Percentiles rank a stretch among this genome's conserved stretches.
phyloP scores from a whole-genome alignment of 2,113 vertebrate species.

The Butorides virescens region DNA sequence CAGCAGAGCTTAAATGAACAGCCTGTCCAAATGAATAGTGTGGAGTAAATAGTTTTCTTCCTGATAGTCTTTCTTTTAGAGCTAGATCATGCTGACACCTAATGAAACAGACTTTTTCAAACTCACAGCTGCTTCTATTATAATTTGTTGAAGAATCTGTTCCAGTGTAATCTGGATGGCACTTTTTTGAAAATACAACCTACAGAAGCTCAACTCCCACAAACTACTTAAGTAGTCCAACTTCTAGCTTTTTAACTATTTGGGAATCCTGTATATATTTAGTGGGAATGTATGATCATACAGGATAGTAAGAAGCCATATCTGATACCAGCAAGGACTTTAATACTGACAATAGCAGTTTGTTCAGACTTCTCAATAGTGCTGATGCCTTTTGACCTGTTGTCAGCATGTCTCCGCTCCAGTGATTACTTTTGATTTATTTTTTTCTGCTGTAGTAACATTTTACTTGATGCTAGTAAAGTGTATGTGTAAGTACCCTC shows the following conservation, averaged over 20 bases:
- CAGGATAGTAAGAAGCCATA: background rate
- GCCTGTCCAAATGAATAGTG: background rate
- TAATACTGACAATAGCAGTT: background rate
- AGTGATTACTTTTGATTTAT: background rate
- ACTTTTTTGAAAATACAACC: background rate
- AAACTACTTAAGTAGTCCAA: no score
- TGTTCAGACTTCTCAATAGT: background rate
- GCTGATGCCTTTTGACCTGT: background rate
- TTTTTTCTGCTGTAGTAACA: background rate
- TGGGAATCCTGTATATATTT: background rate
- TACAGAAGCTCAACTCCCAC: background rate
- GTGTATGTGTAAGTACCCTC: fast-evolving
- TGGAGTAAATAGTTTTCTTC: background rate
- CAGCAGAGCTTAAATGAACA: background rate
- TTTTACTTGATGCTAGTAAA: background rate
- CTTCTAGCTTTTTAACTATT: background rate
- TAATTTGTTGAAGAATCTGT: background rate
- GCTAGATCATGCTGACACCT: background rate
- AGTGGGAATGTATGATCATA: background rate
- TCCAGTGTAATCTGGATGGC: background rate
- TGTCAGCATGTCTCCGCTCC: background rate
- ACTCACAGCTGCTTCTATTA: background rate
- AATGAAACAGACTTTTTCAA: background rate
- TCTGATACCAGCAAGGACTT: background rate
- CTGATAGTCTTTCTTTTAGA: background rate